A percentile compares a stretch with the other conserved stretches of the same genome.
Evolutionary conservation across 2,113 vertebrate species (phyloP).

Genomic region (Anhinga anhinga): DNA sequence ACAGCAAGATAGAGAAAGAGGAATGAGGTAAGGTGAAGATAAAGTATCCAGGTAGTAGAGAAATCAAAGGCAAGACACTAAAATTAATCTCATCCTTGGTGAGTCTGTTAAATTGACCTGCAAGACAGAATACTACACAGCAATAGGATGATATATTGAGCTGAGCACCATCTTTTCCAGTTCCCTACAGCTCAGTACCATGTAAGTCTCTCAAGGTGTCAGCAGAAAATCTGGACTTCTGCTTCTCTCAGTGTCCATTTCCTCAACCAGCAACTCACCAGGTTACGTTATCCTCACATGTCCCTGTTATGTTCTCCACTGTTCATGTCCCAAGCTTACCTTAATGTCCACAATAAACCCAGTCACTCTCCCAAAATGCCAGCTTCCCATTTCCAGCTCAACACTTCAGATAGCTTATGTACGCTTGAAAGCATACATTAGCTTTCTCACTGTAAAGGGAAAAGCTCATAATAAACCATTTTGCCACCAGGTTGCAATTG

Average conservation of each 20-base stretch:
- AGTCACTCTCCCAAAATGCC: background rate
- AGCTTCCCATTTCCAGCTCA: background rate
- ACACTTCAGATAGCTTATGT: background rate
- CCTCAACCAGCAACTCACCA: background rate
- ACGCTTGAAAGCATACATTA: background rate
- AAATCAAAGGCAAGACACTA: background rate
- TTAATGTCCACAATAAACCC: background rate
- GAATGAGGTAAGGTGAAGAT: background rate
- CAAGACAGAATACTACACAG: background rate
- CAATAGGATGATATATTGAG: background rate
- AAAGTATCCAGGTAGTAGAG: background rate
- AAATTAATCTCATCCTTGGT: background rate
- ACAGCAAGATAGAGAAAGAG: background rate
- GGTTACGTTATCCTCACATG: accelerated
- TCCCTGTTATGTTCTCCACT: background rate
- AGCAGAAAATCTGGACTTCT: background rate
- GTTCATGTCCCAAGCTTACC: background rate
- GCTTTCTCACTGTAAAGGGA: background rate
- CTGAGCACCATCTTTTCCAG: background rate
- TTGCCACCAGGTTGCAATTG: background rate
- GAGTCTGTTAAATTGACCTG: background rate
- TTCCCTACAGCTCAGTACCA: background rate
- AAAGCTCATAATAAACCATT: background rate
- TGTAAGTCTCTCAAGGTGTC: background rate
- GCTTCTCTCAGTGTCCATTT: background rate